These are phyloP conservation scores for Drosophila pseudotakahashii DNA, from an alignment of 2,888 invertebrate species.

Conservation along the genomic window DNA sequence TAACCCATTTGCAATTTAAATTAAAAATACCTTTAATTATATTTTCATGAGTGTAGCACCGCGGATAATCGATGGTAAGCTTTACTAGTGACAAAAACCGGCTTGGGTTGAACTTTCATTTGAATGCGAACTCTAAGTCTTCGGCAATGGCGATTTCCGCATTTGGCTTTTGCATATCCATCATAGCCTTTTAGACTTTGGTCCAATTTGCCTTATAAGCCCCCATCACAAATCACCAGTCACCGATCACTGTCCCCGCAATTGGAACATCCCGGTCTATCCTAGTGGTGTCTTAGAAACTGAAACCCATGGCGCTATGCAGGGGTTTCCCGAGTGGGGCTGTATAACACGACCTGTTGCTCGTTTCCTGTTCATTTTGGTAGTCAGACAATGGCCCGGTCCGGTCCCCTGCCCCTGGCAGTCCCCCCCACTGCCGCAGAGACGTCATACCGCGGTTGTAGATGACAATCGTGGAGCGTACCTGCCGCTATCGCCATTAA, in stretches of 20 bases:
- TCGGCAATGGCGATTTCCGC: conserved; percentile 8
- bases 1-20: no score
- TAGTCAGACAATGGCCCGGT: conserved; percentile 26
- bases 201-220: conserved; percentile 11
- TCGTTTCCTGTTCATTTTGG: conserved; percentile 43
- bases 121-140: neutral
- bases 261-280: neutral
- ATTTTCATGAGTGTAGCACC: neutral
- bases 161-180: conserved; percentile 28
- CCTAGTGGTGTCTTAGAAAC: neutral
- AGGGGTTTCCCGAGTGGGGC: neutral
- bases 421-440: neutral
- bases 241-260: neutral
- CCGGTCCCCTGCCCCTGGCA: neutral
- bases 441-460: conserved; percentile 23
- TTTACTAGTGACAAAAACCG: conserved; percentile 14
- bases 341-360: conserved; percentile 16
- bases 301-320: neutral
- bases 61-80: conserved; percentile 7
- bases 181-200: conserved; percentile 1
- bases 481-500: conserved; percentile 39
- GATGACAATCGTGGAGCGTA: conserved; percentile 37
- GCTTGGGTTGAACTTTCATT: conserved; percentile 16
- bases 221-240: conserved; percentile 5
- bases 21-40: no score